phyloP scores from a whole-genome alignment of 2,888 invertebrate species.

The Metopia argyrocephala region DNA sequence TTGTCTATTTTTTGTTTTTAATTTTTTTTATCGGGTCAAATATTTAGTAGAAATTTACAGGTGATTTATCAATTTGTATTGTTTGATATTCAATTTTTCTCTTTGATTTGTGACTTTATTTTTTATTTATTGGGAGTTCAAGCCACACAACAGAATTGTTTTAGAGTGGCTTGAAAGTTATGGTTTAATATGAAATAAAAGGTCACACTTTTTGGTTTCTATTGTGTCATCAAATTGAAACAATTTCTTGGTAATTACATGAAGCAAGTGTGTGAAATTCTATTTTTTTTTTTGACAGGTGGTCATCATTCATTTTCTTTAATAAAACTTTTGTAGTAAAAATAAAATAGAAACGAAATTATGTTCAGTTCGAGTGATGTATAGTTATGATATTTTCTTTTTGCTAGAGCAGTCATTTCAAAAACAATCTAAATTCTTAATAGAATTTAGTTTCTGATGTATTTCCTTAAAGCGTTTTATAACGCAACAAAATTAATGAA shows the following conservation, averaged over 20 bases:
- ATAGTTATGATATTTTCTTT: too few relatives aligned
- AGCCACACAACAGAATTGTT: conserved; percentile 47
- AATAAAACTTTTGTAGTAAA: too few relatives aligned
- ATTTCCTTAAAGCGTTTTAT: too few relatives aligned
- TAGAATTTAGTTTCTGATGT: too few relatives aligned
- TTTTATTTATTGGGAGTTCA: conserved; percentile 23
- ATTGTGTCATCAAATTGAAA: conserved; percentile 43
- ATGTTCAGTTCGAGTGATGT: too few relatives aligned
- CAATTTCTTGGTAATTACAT: conserved; percentile 56
- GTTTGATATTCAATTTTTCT: conserved; percentile 37
- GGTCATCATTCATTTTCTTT: too few relatives aligned
- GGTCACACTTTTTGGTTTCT: conserved; percentile 58
- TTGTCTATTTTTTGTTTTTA: background rate
- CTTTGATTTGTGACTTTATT: background rate
- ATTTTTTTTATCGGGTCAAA: conserved; percentile 38
- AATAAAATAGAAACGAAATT: too few relatives aligned
- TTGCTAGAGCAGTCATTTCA: too few relatives aligned
- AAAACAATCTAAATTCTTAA: too few relatives aligned
- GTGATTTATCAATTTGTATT: conserved; percentile 67
- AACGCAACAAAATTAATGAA: too few relatives aligned
- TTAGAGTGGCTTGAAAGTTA: background rate
- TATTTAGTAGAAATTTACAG: conserved; percentile 62
- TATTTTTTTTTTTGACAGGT: background rate
- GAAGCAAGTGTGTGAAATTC: conserved; percentile 55
- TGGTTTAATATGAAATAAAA: conserved; percentile 16